A percentile compares a stretch with the other conserved stretches of the same genome.
phyloP scores from a whole-genome alignment of 2,797 vertebrate species.

The Psittacula echo region DNA sequence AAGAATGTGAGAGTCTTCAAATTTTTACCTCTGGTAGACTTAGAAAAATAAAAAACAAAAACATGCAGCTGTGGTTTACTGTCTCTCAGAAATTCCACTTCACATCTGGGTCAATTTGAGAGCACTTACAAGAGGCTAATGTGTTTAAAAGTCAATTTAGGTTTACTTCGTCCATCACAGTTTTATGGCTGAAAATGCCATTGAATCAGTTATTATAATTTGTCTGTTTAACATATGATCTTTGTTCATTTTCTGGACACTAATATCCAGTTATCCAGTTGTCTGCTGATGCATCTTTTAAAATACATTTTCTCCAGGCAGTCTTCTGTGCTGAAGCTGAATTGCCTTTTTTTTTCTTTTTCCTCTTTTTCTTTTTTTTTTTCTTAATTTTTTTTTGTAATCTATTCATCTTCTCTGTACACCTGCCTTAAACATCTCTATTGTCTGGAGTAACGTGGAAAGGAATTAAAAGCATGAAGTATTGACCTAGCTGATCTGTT shows the following conservation, averaged over 20 bases:
- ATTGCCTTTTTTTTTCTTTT: background rate
- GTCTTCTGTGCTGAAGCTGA: constrained; percentile 48
- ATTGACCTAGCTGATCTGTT: background rate
- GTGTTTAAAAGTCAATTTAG: background rate
- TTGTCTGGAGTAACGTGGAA: constrained; percentile 75
- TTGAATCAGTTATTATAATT: background rate
- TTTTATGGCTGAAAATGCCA: background rate
- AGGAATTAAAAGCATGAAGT: constrained; percentile 59
- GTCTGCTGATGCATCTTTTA: constrained; percentile 32
- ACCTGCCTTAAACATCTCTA: constrained; percentile 60
- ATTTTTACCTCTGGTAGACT: background rate
- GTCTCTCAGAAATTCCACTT: constrained; percentile 9
- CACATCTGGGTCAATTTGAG: background rate
- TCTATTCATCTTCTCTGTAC: constrained; percentile 22
- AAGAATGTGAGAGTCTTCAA: background rate
- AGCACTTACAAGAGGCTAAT: background rate
- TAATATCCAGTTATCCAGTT: background rate
- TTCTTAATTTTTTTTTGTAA: background rate
- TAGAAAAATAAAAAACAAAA: background rate
- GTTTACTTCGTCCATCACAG: background rate
- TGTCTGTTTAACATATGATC: background rate
- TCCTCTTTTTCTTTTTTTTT: too few species aligned
- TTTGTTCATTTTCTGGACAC: constrained; percentile 35
- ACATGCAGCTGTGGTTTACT: background rate
- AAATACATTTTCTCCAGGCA: constrained; percentile 56